phyloP scores from a whole-genome alignment of 2,888 invertebrate genomes.

The Campaea margaritaria region DNA sequence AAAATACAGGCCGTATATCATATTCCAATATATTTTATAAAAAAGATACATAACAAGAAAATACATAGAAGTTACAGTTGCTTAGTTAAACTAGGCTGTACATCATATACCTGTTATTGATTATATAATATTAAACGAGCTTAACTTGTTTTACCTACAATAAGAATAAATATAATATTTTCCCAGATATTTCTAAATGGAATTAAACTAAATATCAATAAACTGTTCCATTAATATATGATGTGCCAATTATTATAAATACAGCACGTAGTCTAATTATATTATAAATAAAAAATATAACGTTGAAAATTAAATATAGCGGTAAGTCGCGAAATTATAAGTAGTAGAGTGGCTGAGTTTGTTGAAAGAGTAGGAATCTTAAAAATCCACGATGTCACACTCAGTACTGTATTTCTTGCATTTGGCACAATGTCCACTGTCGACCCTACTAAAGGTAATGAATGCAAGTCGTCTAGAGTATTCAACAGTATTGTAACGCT shows the following conservation, averaged over 20 bases:
- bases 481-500: neutral
- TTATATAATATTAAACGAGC: neutral
- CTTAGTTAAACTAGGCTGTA: neutral
- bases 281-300: neutral
- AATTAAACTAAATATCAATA: neutral
- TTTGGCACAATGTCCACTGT: conserved; percentile 17
- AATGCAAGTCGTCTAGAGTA: neutral
- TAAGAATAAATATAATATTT: conserved; percentile 26
- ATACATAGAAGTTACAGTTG: too few relatives aligned
- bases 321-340: neutral
- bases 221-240: neutral
- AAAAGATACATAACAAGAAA: conserved; percentile 36
- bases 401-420: neutral
- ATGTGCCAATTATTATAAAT: neutral
- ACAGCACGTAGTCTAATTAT: neutral
- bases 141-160: neutral
- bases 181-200: conserved; percentile 5
- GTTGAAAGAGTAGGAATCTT: neutral
- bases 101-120: neutral
- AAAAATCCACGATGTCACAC: too few relatives aligned
- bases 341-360: conserved; percentile 1
- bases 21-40: conserved; percentile 31
- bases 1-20: conserved; percentile 20
- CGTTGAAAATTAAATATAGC: neutral
- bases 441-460: conserved; percentile 2